These are phyloP conservation scores for Diabrotica virgifera DNA, from an alignment of 1,140 invertebrate species.

Conservation along the genomic window DNA sequence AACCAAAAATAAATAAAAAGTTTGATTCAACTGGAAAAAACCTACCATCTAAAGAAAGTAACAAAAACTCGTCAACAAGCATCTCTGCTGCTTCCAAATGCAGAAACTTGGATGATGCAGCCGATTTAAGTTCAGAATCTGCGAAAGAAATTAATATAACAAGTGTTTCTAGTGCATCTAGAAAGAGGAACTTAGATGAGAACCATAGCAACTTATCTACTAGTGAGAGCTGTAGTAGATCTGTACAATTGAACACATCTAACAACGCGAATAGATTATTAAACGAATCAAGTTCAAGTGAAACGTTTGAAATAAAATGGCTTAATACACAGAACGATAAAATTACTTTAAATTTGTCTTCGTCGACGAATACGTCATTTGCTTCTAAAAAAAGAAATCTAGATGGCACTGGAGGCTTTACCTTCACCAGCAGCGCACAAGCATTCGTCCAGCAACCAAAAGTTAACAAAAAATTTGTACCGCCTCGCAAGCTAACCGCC, in stretches of 20 bases:
- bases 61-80: not conserved
- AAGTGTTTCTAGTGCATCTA: slow-evolving; percentile 18
- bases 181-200: slow-evolving; percentile 24
- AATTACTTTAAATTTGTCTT: not conserved
- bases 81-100: not conserved
- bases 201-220: not conserved
- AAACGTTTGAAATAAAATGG: not conserved
- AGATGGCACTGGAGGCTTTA: not conserved
- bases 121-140: not conserved
- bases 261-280: no score
- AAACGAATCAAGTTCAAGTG: no score
- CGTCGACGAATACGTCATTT: not conserved
- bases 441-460: no score
- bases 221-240: not conserved
- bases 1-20: not conserved
- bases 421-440: no score
- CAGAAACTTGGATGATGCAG: not conserved
- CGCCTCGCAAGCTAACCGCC: slow-evolving; percentile 28
- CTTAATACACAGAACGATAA: not conserved
- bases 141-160: not conserved
- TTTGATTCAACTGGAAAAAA: no score
- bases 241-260: not conserved
- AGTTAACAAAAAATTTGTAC: not conserved
- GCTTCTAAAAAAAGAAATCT: slow-evolving; percentile 1
- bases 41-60: no score